These are phyloP conservation scores for Nannobrachium achirus DNA, from an alignment of 2,113 vertebrate genomes.

Conservation along the genomic window DNA sequence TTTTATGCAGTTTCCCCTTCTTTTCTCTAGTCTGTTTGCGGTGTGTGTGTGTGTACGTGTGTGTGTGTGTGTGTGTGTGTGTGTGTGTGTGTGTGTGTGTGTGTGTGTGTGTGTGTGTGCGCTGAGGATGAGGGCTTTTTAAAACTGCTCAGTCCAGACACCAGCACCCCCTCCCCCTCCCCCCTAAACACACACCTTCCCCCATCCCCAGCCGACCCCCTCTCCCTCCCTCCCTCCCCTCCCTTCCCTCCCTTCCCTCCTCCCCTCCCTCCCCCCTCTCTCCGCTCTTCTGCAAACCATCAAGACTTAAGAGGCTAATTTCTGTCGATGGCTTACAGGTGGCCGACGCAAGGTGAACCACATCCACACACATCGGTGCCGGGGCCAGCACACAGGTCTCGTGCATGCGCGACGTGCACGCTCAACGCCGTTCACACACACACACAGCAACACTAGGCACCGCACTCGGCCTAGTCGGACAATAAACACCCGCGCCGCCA, in stretches of 20 bases:
- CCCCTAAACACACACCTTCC: conserved; percentile 37
- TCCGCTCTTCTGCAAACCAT: conserved; percentile 75
- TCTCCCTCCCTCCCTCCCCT: conserved; percentile 50
- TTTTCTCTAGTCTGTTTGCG: conserved; percentile 28
- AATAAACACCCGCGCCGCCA: too few species aligned
- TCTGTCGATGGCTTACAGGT: conserved; percentile 82
- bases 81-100: too few species aligned
- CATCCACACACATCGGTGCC: conserved; percentile 67
- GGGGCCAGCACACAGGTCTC: conserved; percentile 49
- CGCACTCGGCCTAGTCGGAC: too few species aligned
- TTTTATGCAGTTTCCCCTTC: conserved; percentile 38
- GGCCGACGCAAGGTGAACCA: conserved; percentile 80
- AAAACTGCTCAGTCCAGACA: conserved; percentile 17
- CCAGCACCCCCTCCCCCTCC: conserved; percentile 1
- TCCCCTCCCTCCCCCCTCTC: conserved; percentile 54
- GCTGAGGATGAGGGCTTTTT: conserved; percentile 30
- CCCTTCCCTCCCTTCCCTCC: background rate
- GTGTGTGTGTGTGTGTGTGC: too few species aligned
- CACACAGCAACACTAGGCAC: conserved; percentile 13
- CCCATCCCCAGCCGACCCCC: conserved; percentile 31
- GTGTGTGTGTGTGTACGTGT: background rate
- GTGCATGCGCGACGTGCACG: conserved; percentile 34
- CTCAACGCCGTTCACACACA: too few species aligned
- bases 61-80: too few species aligned
- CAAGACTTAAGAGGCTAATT: conserved; percentile 81